These are phyloP conservation scores for Anagrus nilaparvatae DNA, from an alignment of 1,140 invertebrate species.

Conservation along the genomic window DNA sequence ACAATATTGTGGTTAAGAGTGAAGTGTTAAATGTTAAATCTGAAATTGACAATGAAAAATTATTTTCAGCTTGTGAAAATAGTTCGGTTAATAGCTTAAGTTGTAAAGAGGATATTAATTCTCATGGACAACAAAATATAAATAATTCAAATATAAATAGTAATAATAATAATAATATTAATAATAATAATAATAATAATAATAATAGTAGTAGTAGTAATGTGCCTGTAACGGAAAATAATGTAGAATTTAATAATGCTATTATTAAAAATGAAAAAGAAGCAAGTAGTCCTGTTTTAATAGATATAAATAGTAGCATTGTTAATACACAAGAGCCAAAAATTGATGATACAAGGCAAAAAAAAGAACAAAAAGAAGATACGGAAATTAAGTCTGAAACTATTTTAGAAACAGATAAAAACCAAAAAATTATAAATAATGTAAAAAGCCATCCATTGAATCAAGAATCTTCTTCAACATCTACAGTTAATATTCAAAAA, in stretches of 20 bases:
- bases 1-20: too few species aligned
- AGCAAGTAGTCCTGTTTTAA: conserved; percentile 18
- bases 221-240: conserved; percentile 40
- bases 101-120: conserved; percentile 17
- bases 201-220: conserved; percentile 32
- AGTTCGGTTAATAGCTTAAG: conserved; percentile 25
- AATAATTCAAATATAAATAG: conserved; percentile 20
- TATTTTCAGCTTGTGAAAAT: too few species aligned
- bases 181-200: conserved; percentile 3
- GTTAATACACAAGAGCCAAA: conserved; percentile 19
- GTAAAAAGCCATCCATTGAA: conserved; percentile 29
- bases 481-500: conserved; percentile 29
- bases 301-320: not conserved
- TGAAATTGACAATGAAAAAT: not conserved
- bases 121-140: conserved; percentile 30
- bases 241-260: conserved; percentile 32
- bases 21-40: conserved; percentile 5
- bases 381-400: not conserved
- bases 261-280: conserved; percentile 25
- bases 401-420: conserved; percentile 22
- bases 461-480: conserved; percentile 26
- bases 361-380: not conserved
- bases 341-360: conserved; percentile 37
- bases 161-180: conserved; percentile 31
- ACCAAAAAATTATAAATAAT: conserved; percentile 26